Evolutionary conservation across 2,797 vertebrate species (phyloP).

Genomic region (Gobio occitaniae): DNA sequence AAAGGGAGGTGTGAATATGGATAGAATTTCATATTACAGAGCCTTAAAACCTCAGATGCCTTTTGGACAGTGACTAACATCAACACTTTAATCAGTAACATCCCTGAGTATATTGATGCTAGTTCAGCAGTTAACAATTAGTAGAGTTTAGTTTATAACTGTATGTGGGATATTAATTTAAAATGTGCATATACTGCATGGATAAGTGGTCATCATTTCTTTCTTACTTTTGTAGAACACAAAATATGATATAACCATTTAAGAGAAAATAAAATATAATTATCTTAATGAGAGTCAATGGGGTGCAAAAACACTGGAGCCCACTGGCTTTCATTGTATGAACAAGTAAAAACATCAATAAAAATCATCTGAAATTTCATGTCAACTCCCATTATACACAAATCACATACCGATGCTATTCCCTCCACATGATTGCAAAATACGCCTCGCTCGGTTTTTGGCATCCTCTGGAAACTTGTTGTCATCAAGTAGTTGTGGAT

Average conservation of each 20-base stretch:
- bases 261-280: not conserved
- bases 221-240: not conserved
- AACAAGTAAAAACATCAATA: not conserved
- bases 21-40: not conserved
- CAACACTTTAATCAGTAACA: conserved; percentile 30
- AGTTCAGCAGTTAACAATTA: not conserved
- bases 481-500: conserved; percentile 83
- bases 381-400: no score
- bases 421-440: conserved; percentile 86
- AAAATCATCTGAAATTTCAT: not conserved
- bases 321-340: no score
- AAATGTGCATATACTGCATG: not conserved
- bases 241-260: not conserved
- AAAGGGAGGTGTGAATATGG: not conserved
- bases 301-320: not conserved
- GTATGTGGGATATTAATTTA: not conserved
- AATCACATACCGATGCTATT: conserved; percentile 81
- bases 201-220: not conserved
- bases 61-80: not conserved
- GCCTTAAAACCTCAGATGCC: not conserved
- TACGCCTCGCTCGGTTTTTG: conserved; percentile 81
- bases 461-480: conserved; percentile 84
- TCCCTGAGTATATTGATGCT: not conserved
- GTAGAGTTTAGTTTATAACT: not conserved
- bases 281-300: not conserved